phyloP scores from a whole-genome alignment of 2,113 vertebrate genomes.

The Indri indri region DNA sequence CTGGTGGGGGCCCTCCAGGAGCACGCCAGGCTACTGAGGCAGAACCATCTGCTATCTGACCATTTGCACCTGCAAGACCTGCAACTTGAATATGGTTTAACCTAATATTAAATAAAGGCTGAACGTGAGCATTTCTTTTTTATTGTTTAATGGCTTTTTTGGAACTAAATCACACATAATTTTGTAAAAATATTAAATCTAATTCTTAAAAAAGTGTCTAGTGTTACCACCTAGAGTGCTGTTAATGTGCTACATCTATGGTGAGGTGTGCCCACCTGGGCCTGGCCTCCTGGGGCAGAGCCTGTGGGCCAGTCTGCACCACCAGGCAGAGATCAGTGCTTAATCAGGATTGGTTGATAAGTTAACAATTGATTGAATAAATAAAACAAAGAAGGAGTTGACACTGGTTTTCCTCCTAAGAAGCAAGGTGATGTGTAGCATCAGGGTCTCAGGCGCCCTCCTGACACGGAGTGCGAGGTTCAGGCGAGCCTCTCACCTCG shows the following conservation, averaged over 20 bases:
- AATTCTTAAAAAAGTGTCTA: background rate
- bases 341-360: background rate
- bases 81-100: background rate
- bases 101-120: background rate
- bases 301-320: accelerated
- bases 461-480: background rate
- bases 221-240: background rate
- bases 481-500: background rate
- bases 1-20: background rate
- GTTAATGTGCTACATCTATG: background rate
- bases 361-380: background rate
- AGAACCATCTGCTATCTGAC: background rate
- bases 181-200: background rate
- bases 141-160: background rate
- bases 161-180: background rate
- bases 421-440: background rate
- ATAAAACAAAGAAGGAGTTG: background rate
- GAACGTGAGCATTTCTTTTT: background rate
- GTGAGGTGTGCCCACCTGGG: accelerated
- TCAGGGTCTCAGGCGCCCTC: background rate
- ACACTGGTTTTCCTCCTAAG: background rate
- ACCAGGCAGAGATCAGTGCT: background rate
- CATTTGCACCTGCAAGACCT: background rate
- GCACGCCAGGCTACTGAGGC: too few relatives aligned
- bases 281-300: background rate